phyloP scores from a whole-genome alignment of 2,113 vertebrate species.

The Laticauda laticaudata region DNA sequence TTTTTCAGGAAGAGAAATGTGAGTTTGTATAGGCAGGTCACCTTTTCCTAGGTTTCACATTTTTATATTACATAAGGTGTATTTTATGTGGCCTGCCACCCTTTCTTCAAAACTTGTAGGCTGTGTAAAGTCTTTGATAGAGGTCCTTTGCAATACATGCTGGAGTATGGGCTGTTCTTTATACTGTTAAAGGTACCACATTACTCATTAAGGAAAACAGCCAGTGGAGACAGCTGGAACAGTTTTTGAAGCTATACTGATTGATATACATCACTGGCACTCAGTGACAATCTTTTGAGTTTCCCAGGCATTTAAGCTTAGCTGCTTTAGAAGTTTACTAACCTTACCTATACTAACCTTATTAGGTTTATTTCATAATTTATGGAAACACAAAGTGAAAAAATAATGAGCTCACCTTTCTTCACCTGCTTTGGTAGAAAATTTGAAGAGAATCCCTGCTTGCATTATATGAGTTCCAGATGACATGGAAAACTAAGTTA shows the following conservation, averaged over 20 bases:
- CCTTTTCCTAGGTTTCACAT: not conserved
- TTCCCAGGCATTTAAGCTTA: not conserved
- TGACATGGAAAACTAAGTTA: not conserved
- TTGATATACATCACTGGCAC: not conserved
- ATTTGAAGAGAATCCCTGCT: not conserved
- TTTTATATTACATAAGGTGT: not conserved
- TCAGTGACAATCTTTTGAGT: not conserved
- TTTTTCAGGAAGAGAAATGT: not conserved
- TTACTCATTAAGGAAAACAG: not conserved
- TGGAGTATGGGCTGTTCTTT: not conserved
- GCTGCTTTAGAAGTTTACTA: not conserved
- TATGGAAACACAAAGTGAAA: not conserved
- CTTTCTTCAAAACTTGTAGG: not conserved
- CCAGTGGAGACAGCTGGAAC: not conserved
- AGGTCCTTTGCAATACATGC: not conserved
- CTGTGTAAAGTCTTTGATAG: not conserved
- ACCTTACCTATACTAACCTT: not conserved
- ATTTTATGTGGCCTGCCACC: not conserved
- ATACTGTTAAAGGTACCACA: not conserved
- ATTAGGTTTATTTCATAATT: not conserved
- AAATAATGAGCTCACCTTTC: not conserved
- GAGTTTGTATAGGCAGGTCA: not conserved
- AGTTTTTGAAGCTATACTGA: not conserved
- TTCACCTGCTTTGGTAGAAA: not conserved
- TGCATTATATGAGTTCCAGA: not conserved